phyloP scores from a whole-genome alignment of 2,113 vertebrate genomes.

The Nymphicus hollandicus region DNA sequence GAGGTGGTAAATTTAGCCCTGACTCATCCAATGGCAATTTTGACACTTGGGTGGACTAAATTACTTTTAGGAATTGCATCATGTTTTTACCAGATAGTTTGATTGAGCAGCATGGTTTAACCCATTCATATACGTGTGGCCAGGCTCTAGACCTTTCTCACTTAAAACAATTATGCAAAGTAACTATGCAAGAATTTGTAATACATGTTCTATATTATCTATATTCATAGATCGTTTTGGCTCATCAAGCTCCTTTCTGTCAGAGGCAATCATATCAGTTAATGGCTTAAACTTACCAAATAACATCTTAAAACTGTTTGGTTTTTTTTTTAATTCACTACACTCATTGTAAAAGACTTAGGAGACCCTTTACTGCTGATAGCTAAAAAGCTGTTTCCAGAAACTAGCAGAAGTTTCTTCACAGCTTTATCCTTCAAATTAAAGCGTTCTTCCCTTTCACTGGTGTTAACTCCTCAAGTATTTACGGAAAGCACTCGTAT shows the following conservation, averaged over 20 bases:
- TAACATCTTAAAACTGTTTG: not conserved
- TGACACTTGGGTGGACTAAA: slow-evolving; percentile 61
- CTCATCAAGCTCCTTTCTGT: not conserved
- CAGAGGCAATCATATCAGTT: not conserved
- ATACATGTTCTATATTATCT: too few relatives aligned
- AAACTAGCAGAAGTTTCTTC: not conserved
- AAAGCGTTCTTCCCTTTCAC: not conserved
- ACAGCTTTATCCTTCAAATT: not conserved
- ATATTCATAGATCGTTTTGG: fast-evolving
- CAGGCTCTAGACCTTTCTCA: not conserved
- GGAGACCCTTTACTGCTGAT: not conserved
- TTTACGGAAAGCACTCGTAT: not conserved
- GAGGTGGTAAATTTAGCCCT: slow-evolving; percentile 65
- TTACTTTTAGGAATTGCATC: slow-evolving; percentile 62
- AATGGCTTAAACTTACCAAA: not conserved
- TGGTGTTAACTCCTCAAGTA: slow-evolving; percentile 44
- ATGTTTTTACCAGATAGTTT: slow-evolving; percentile 57
- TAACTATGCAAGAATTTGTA: not conserved
- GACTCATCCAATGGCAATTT: slow-evolving; percentile 66
- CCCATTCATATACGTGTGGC: not conserved
- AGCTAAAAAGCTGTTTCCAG: not conserved
- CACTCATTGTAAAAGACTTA: not conserved
- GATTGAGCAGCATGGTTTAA: slow-evolving; percentile 37
- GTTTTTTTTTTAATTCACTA: not conserved
- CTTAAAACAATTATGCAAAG: not conserved